Percentiles rank a stretch among this genome's conserved stretches.
Evolutionary conservation across 2,797 vertebrate species (phyloP).

Genomic region (Avahi laniger): DNA sequence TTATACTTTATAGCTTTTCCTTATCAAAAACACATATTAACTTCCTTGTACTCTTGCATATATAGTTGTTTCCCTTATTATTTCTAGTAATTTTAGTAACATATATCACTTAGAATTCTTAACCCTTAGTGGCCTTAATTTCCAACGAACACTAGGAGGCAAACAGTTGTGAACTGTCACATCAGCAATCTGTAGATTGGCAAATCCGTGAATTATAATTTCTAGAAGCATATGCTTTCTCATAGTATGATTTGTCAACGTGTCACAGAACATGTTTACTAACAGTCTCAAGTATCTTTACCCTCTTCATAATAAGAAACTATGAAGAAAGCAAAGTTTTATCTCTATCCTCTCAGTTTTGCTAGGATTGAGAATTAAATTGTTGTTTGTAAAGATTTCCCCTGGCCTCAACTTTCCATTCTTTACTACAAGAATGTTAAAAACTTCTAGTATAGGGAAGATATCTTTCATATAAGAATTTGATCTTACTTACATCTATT

Average conservation of each 20-base stretch:
- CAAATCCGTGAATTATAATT: background rate
- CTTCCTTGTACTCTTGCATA: background rate
- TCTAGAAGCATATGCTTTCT: background rate
- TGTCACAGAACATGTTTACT: background rate
- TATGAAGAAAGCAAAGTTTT: background rate
- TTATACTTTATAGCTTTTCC: background rate
- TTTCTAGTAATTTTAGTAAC: background rate
- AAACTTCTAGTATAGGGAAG: background rate
- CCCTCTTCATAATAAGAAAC: background rate
- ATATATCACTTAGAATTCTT: background rate
- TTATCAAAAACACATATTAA: background rate
- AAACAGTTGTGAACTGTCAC: background rate
- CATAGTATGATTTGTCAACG: background rate
- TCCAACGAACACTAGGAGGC: background rate
- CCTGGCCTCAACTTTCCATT: background rate
- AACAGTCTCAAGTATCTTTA: too few relatives aligned
- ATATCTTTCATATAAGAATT: background rate
- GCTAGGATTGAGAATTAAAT: background rate
- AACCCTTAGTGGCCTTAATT: background rate
- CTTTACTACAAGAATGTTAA: background rate
- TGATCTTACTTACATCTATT: background rate
- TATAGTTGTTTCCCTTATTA: background rate
- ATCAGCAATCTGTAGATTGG: background rate
- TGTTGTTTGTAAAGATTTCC: background rate
- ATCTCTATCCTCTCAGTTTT: background rate